These are phyloP conservation scores for Platorchestia sp. DNA, from an alignment of 1,140 invertebrate genomes.

Conservation along the genomic window DNA sequence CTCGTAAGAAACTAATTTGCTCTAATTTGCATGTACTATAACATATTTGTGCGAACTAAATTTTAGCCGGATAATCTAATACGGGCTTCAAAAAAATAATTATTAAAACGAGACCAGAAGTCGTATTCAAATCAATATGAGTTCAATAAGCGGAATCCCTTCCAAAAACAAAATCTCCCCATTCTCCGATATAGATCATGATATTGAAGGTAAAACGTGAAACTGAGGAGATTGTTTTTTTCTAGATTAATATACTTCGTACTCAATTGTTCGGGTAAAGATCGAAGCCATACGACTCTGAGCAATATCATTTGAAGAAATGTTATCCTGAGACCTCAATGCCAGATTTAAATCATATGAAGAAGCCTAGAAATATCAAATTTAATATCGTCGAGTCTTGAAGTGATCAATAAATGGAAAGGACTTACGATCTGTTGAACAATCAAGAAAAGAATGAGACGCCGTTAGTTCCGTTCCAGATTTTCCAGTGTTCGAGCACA, in stretches of 20 bases:
- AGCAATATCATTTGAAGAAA: neutral
- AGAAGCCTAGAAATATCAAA: neutral
- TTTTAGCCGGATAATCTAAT: no score
- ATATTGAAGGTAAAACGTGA: neutral
- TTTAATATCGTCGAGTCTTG: neutral
- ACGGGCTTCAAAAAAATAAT: no score
- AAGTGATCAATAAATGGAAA: neutral
- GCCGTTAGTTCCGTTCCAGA: conserved; percentile 5
- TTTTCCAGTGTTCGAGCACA: neutral
- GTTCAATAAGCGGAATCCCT: neutral
- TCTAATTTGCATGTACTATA: no score
- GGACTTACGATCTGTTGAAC: neutral
- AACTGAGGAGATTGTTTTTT: neutral
- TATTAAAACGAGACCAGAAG: no score
- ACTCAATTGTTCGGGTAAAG: neutral
- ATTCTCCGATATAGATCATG: neutral
- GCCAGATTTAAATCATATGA: neutral
- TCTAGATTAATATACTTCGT: neutral
- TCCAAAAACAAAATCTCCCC: neutral
- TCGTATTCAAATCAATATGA: no score
- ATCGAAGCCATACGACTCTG: neutral
- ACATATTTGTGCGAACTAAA: no score
- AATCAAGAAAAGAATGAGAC: neutral
- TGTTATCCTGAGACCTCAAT: neutral
- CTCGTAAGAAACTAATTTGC: no score